Evolutionary conservation across 2,113 vertebrate species (phyloP).

Genomic region (Eudyptes chrysolophus): DNA sequence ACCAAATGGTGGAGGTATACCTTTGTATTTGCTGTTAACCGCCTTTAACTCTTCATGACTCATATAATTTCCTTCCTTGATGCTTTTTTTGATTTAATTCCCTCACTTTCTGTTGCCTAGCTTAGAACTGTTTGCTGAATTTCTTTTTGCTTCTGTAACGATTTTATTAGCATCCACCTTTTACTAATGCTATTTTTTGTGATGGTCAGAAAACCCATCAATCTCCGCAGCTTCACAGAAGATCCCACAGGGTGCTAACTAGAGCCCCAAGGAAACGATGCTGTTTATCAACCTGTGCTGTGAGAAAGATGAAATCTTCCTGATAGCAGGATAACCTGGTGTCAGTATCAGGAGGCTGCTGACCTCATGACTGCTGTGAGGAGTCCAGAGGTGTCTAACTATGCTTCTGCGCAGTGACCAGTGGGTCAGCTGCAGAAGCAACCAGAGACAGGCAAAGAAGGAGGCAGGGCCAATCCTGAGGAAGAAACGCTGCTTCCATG

Average conservation of each 20-base stretch:
- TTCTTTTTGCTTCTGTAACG: not conserved
- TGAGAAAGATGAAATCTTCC: not conserved
- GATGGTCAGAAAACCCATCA: not conserved
- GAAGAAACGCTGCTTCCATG: not conserved
- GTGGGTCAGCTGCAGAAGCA: not conserved
- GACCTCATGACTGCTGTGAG: not conserved
- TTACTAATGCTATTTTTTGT: not conserved
- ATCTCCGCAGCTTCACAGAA: not conserved
- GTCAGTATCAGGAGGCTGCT: not conserved
- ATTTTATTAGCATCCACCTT: not conserved
- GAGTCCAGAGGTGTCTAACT: not conserved
- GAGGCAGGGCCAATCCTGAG: not conserved
- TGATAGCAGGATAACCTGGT: not conserved
- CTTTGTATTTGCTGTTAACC: not conserved
- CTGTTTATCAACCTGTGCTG: not conserved
- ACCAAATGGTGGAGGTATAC: not conserved
- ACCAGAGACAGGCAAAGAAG: not conserved
- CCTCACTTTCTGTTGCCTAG: not conserved
- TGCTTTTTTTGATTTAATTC: not conserved
- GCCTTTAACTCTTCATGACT: not conserved
- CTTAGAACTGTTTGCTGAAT: not conserved
- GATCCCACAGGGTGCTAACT: not conserved
- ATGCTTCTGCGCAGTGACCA: not conserved
- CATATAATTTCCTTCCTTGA: not conserved
- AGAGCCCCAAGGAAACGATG: not conserved